Evolutionary conservation across 2,888 invertebrate species (phyloP), one percentile per base, ranked within the genome.

Genomic region (Thymelicus lineola): DNA sequence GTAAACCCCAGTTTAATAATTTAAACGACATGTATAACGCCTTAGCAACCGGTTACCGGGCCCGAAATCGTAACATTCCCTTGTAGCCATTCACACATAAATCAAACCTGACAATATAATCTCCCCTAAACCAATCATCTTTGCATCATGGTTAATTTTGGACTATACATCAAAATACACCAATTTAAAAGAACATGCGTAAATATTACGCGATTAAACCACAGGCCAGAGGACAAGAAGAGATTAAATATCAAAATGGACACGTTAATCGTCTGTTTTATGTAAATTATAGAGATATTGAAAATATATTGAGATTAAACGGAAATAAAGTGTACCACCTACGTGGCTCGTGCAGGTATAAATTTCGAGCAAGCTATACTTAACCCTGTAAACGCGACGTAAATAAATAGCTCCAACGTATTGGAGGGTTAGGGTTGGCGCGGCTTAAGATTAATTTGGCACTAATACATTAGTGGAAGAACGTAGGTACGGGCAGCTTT

Each of bases 321-420:
- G 63, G 59, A 58, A 70, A 63, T 70, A 70, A 70, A 64, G 55
- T 68, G 36, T 70, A 63, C 69, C 64, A 70, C 69, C 69, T 70
- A 70, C 63, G 69, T 63, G 36, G 63, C 15, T 59, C 57, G 68
- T 71, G 71, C 66, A 72, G 75, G 77, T 80, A 86, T 86, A 85
- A 85, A 86, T 86, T 85, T 77, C 72, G 77, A 77, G 79, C 80
- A 84, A 82, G 86, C 82, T 82, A 85, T 83, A 87, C 84, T 87
- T 88, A 86, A 82, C 77, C 80, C 77, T 76, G 77, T 80, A 83
- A 86, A 81, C 79, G 84, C 79, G 72, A 75, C 75, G 83, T 85
- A 86, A 87, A 88, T 86, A 88, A 86, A 86, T 85, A 84, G 80
- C 77, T 75, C 74, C 74, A 68, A 74, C 73, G 76, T 80, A 81